Evolutionary conservation across 2,113 vertebrate genomes (phyloP), one percentile per base, ranked within the genome.

Genomic region (Elanoides forficatus): DNA sequence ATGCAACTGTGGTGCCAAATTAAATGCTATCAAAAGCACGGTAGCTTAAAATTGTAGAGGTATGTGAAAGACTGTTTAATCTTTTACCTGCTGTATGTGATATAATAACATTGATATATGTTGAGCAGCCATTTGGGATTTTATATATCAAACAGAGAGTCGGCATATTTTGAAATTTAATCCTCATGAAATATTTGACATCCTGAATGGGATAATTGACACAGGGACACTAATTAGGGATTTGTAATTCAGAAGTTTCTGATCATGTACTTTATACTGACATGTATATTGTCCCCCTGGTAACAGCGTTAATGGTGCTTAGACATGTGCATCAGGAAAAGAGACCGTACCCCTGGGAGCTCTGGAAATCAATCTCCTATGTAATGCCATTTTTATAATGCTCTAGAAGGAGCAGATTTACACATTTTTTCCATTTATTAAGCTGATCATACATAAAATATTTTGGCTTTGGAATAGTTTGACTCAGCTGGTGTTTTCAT

Each of bases 371-470:
- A 94, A 80, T 93, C 94, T 97, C 43, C 91, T 66, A 48, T 56
- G 58, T 95, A 89, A 95, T 89, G 79, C 53, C 70, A 81, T 82
- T 95, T 85, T 92, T 93, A 79, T 92, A 91, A 79, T 66, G 78
- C 62, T 93, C 59, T 79, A 79, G 73, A 85, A 87, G 58, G 56
- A 96, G 56, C 3, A 16, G 76, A 91, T 95, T 95, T 96, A 89
- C 66, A 95, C 56, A 85, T 94, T 95, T 97, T 97, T 96, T 76
- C 70, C 70, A 94, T 95, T 94, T 95, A 87, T 95, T 95, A 93
- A 89, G 53, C 48, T 94, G 81, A 70, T 87, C 10, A 1, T 68
- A 88, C 67, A 47, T 81, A 70, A 95, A 95, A 66, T 91, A 75
- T 70, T 67, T 73, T 85, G 66, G 29, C 62, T 88, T 78, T 87